Evolutionary conservation across 1,140 invertebrate species (phyloP).

Genomic region (Ephestia elutella): DNA sequence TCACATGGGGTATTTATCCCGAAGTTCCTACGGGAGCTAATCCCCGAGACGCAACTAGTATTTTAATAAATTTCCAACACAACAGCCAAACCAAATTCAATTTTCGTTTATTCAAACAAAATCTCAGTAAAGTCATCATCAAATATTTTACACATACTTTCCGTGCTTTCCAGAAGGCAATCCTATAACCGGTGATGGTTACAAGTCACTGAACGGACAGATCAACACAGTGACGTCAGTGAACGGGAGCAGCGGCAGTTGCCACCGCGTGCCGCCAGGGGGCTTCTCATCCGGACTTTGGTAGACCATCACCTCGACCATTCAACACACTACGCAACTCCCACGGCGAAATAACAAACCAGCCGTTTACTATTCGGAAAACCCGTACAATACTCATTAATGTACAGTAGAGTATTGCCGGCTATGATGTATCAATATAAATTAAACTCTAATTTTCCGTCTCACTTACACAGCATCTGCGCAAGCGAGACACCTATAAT

Average conservation of each 20-base stretch:
- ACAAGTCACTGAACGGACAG: conserved; percentile 73
- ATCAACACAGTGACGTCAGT: conserved; percentile 71
- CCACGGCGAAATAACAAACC: conserved; percentile 22
- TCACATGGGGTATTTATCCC: no score
- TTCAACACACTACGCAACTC: conserved; percentile 15
- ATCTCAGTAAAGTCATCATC: background rate
- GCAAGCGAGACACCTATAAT: conserved; percentile 9
- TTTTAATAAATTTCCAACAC: background rate
- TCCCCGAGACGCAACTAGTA: no score
- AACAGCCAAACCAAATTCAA: background rate
- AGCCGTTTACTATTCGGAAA: conserved; percentile 21
- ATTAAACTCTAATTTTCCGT: conserved; percentile 9
- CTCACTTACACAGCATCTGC: conserved; percentile 10
- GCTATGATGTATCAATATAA: background rate
- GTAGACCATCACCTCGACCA: conserved; percentile 42
- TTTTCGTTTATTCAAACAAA: background rate
- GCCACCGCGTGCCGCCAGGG: conserved; percentile 64
- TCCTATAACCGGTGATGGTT: conserved; percentile 73
- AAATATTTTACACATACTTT: background rate
- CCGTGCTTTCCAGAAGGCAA: conserved; percentile 64
- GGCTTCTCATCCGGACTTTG: conserved; percentile 70
- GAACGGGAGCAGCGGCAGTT: conserved; percentile 58
- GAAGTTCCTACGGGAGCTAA: no score
- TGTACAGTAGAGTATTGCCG: background rate
- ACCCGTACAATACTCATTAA: conserved; percentile 6